Conservation (phyloP, 2,888 invertebrate genomes). For the Caenorhabditis afra region DNA sequence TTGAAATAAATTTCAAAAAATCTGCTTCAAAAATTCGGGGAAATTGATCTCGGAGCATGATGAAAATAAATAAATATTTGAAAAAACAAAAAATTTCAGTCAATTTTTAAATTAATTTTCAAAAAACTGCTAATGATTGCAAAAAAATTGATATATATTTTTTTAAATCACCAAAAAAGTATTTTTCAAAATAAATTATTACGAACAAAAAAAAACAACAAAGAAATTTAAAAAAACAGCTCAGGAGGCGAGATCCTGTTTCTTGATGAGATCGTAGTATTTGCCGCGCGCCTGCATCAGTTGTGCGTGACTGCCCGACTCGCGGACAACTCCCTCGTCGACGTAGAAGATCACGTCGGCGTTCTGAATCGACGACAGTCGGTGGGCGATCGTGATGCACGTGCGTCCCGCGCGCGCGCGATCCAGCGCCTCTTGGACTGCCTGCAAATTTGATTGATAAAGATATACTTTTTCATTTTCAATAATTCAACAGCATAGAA, state of each 20-base stretch:
- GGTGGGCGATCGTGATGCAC: constrained; percentile 72
- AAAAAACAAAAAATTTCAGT: no score
- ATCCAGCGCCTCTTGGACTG: constrained; percentile 73
- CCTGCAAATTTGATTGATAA: no score
- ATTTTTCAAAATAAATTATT: neutral
- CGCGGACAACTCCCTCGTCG: constrained; percentile 66
- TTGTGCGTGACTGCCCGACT: constrained; percentile 67
- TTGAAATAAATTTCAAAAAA: no score
- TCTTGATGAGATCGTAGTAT: constrained; percentile 62
- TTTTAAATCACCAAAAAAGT: no score
- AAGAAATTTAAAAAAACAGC: neutral
- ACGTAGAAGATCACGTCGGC: constrained; percentile 71
- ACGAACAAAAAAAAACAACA: neutral
- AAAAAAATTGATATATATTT: no score
- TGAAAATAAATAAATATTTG: no score
- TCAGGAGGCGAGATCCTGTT: constrained; percentile 57
- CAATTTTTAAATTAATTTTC: no score
- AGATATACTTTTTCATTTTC: no score
- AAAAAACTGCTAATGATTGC: no score
- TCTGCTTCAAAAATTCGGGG: no score
- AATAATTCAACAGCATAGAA: no score
- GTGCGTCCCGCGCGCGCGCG: constrained; percentile 71
- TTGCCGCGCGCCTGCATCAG: constrained; percentile 61
- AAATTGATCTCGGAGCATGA: no score
- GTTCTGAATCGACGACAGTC: constrained; percentile 73